These are phyloP conservation scores for Nemotelus pantherinus DNA, from an alignment of 2,888 invertebrate species.

Conservation along the genomic window DNA sequence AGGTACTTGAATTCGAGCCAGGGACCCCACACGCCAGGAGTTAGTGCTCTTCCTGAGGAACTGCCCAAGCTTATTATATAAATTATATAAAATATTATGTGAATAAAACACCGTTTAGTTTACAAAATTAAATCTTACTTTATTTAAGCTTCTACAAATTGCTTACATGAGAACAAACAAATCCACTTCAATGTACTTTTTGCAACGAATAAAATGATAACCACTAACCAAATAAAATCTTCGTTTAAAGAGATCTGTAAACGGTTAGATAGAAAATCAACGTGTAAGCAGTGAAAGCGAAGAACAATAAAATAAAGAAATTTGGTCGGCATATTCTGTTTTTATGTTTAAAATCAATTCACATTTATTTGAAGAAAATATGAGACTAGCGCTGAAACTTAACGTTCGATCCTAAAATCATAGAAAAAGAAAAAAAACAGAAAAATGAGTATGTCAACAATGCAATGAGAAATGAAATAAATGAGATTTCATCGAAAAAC, in stretches of 20 bases:
- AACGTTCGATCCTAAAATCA: slow-evolving; percentile 50
- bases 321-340: not conserved
- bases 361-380: slow-evolving; percentile 22
- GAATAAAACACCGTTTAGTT: no score
- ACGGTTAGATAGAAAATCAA: no score
- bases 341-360: slow-evolving; percentile 12
- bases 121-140: not conserved
- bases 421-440: slow-evolving; percentile 41
- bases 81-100: no score
- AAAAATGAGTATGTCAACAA: slow-evolving; percentile 30
- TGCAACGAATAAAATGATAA: not conserved
- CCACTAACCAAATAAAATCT: not conserved
- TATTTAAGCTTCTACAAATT: not conserved
- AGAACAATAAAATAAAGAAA: not conserved
- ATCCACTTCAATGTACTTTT: not conserved
- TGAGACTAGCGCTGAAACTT: slow-evolving; percentile 49
- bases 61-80: no score
- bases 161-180: not conserved
- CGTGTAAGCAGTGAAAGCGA: not conserved
- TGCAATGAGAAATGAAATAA: slow-evolving; percentile 4
- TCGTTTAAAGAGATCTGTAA: no score
- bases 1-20: no score
- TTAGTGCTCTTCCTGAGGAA: no score
- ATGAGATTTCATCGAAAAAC: slow-evolving; percentile 12
- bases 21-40: no score